Evolutionary conservation across 2,113 vertebrate genomes (phyloP).

Genomic region (Pollimyrus isidori): DNA sequence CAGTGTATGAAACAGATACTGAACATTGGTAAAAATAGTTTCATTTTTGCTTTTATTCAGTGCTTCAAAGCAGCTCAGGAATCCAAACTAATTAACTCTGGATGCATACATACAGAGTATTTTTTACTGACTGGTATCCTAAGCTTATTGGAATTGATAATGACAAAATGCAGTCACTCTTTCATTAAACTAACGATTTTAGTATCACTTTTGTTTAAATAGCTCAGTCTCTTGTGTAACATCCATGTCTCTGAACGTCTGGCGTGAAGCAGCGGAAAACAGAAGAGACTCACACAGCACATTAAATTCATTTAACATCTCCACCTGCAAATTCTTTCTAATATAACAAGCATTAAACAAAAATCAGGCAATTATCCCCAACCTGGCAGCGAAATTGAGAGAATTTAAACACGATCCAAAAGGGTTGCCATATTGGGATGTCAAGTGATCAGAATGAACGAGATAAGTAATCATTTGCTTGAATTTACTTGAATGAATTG

Average conservation of each 20-base stretch:
- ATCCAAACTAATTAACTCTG: slow-evolving; percentile 6
- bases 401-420: not conserved
- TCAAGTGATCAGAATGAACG: not conserved
- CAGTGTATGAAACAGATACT: slow-evolving; percentile 30
- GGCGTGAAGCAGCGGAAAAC: not conserved
- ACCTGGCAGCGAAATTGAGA: not conserved
- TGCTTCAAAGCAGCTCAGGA: slow-evolving; percentile 4
- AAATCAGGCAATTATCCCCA: not conserved
- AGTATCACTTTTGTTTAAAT: slow-evolving; percentile 27
- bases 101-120: not conserved
- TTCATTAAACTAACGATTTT: slow-evolving; percentile 43
- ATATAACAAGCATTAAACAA: not conserved
- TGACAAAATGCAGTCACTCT: slow-evolving; percentile 7
- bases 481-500: not conserved
- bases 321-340: not conserved
- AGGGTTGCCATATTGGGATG: not conserved
- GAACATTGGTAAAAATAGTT: slow-evolving; percentile 14
- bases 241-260: slow-evolving; percentile 28
- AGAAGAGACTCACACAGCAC: not conserved
- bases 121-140: not conserved
- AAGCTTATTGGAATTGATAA: not conserved
- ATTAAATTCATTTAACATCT: not conserved
- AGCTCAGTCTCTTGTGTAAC: not conserved
- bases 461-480: not conserved
- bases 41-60: not conserved